Evolutionary conservation across 2,113 vertebrate species (phyloP), one percentile per base, ranked within the genome.

Genomic region (Acrocephalus kingi): DNA sequence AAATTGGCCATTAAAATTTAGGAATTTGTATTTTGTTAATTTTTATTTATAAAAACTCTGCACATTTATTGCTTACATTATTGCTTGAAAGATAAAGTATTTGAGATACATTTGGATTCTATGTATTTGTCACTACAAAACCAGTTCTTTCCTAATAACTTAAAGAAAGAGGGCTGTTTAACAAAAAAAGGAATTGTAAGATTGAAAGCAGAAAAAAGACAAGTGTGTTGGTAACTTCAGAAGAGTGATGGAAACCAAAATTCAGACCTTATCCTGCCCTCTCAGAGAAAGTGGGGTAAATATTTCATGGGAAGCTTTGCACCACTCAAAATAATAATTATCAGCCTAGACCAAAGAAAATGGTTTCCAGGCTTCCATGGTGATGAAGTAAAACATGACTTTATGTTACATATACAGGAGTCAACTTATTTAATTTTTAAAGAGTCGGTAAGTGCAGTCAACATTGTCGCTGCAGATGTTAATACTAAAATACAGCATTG

Each of bases 361-460:
- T 13, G 33, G 7, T 68, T 86, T 94, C 33, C 54, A 76, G 25
- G 49, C 25, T 89, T 72, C 63, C 24, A 51, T 19, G 24, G 63
- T 30, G 31, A 85, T 82, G 37, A 80, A 76, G 30, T 56, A 79
- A 91, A 93, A 80, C 43, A 35, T 18, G 33, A 76, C 12, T 58
- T 90, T 55, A 55, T 51, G 10, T 68, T 79, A 77, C 39, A 4
- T 41, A 61, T 52, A 30, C 30, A 73, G 24, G 27, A 94, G 45
- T 52, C 59, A 89, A 66, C 27, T 77, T 62, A 13, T 75, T 90
- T 28, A 73, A 84, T 80, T 91, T 91, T 93, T 95, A 49, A 87
- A 78, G 43, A 27, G 23, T 21, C 61, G 27, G 15, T 58, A 81
- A 81, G 15, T 52, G 13, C 24, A 84, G 66, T 89, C 73, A 80